These are phyloP conservation scores for Dinocampus coccinellae DNA, from an alignment of 2,888 invertebrate species.

Conservation along the genomic window DNA sequence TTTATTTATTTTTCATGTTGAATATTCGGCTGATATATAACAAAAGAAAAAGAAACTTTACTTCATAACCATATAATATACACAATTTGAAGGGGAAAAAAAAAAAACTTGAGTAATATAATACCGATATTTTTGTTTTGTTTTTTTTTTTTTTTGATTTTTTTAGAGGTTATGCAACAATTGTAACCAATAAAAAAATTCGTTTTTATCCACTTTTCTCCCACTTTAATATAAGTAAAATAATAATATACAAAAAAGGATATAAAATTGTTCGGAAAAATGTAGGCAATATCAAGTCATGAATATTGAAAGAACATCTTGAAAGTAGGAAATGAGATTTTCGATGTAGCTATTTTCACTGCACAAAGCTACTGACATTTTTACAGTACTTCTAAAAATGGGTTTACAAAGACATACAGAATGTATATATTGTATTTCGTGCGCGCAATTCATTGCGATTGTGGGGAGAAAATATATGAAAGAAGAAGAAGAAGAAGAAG, in stretches of 20 bases:
- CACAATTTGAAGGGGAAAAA: not conserved
- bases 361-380: not conserved
- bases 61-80: not conserved
- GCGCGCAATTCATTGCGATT: not conserved
- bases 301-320: conserved; percentile 23
- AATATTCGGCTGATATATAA: not conserved
- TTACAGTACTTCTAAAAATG: not conserved
- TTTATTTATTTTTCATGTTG: not conserved
- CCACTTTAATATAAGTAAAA: not conserved
- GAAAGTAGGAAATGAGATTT: conserved; percentile 25
- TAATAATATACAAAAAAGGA: too few species aligned
- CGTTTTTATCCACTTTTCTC: not conserved
- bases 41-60: not conserved
- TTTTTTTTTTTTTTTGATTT: too few species aligned
- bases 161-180: too few species aligned
- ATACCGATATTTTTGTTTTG: not conserved
- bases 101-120: not conserved
- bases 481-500: not conserved
- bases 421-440: not conserved
- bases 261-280: not conserved
- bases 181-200: not conserved
- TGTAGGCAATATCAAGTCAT: conserved; percentile 10
- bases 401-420: not conserved
- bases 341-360: not conserved
- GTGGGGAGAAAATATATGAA: too few species aligned